Evolutionary conservation across 2,113 vertebrate genomes (phyloP).

Genomic region (Alligator sinensis): DNA sequence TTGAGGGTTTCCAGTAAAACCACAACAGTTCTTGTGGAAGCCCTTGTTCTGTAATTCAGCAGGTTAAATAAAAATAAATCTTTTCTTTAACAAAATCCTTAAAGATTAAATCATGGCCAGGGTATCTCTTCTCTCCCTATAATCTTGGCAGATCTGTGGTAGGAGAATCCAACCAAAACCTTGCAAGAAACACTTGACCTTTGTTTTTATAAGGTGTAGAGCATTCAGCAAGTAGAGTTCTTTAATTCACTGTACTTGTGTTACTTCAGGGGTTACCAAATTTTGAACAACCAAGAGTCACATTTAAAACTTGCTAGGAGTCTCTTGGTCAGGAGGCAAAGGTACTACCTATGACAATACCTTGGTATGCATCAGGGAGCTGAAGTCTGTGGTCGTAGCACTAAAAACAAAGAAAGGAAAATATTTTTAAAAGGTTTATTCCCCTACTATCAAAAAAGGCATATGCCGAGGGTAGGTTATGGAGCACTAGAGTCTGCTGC

Average conservation of each 20-base stretch:
- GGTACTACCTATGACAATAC: slow-evolving; percentile 73
- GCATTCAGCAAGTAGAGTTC: background rate
- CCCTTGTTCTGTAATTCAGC: background rate
- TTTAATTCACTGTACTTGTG: background rate
- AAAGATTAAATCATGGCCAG: background rate
- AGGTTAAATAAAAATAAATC: background rate
- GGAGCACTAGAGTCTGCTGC: background rate
- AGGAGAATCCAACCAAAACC: background rate
- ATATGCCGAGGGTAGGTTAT: background rate
- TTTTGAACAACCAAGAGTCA: background rate
- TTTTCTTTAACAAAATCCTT: background rate
- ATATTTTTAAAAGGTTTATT: slow-evolving; percentile 23
- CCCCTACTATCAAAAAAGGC: background rate
- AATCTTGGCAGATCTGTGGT: background rate
- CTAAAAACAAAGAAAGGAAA: slow-evolving; percentile 72
- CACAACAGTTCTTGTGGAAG: background rate
- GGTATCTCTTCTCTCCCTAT: background rate
- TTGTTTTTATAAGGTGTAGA: background rate
- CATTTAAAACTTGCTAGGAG: background rate
- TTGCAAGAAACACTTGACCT: background rate
- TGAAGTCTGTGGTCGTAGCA: slow-evolving; percentile 79
- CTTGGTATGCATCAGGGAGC: slow-evolving; percentile 82
- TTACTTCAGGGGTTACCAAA: background rate
- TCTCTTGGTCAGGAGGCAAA: background rate
- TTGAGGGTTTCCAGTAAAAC: background rate